Base-by-base conservation (phyloP, 2,797 vertebrate genomes). In the Myotis planiceps region DNA sequence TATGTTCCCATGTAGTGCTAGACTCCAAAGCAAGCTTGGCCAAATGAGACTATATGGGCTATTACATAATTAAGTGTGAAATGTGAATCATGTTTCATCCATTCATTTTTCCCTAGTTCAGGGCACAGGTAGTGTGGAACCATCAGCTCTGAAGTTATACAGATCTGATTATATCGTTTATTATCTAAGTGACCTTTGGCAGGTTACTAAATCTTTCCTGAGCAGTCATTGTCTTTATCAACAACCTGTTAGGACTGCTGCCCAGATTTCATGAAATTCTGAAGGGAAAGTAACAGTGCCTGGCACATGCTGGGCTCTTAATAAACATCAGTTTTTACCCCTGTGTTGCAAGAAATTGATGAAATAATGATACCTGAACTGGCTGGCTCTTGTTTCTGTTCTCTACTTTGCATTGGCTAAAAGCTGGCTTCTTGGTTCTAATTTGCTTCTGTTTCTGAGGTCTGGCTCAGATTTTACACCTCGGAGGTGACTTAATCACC, bases 401-500 rank as follows among this genome's bases (percentile, higher is more conserved):
- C 47, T 92, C 34, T 3, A 7, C 34, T 72, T 74, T 23, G 16
- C 6, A 9, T 42, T 90, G 76, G 80, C 45, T 92, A 47, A 80
- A 29, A 88, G 27, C 53, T 92, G 47, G 14, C 60, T 72, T 60
- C 79, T 90, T 60, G 32, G 58, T 80, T 92, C 55, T 68, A 18
- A 86, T 90, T 76, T 90, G 84, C 89, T 97, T 92, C 94, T 71
- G 90, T 94, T 85, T 95, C 86, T 94, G 76, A 96, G 68, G 53
- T 55, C 45, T 94, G 92, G 88, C 74, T 93, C 47, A 6, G 88
- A 87, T 94, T 90, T 88, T 72, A 74, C 34, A 65, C 81, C 63
- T 88, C 2, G 8, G 88, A 96, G 84, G 89, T 97, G 90, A 95
- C 88, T 95, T 95, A 90, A 96, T 96, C 68, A 86, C 42, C 9